Conservation (phyloP, 1,140 invertebrate genomes). For the Dendroctonus valens region DNA sequence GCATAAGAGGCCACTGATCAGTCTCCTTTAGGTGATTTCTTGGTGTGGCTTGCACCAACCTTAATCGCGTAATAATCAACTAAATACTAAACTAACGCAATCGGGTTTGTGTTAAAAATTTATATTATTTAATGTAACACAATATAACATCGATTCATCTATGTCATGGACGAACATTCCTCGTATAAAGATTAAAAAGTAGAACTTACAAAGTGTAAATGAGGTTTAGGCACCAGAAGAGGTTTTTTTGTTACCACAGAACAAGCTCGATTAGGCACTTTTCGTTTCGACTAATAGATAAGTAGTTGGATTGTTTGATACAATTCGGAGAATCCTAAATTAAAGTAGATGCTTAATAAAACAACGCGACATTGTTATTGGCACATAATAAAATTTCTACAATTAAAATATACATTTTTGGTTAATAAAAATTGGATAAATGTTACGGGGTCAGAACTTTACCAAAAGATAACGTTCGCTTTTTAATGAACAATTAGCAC, state of each 20-base stretch:
- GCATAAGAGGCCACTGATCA: too few relatives aligned
- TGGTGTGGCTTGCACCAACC: too few relatives aligned
- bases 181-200: not conserved
- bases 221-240: conserved; percentile 16
- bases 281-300: conserved; percentile 3
- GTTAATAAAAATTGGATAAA: conserved; percentile 17
- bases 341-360: conserved; percentile 20
- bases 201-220: too few relatives aligned
- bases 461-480: not conserved
- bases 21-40: too few relatives aligned
- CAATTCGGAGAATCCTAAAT: conserved; percentile 15
- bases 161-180: conserved; percentile 12
- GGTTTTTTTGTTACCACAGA: conserved; percentile 25
- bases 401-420: conserved; percentile 31
- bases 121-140: not conserved
- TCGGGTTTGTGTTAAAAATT: too few relatives aligned
- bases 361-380: conserved; percentile 28
- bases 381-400: conserved; percentile 27
- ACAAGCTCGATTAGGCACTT: conserved; percentile 29
- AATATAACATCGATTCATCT: not conserved
- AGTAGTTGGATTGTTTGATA: conserved; percentile 9
- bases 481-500: conserved; percentile 17
- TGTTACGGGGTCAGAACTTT: not conserved
- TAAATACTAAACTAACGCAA: too few relatives aligned
- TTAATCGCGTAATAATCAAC: too few relatives aligned